Percentiles rank a stretch among this genome's conserved stretches.
These are phyloP conservation scores for Enteromius radiatus DNA, from an alignment of 2,797 vertebrate species.

Conservation along the genomic window DNA sequence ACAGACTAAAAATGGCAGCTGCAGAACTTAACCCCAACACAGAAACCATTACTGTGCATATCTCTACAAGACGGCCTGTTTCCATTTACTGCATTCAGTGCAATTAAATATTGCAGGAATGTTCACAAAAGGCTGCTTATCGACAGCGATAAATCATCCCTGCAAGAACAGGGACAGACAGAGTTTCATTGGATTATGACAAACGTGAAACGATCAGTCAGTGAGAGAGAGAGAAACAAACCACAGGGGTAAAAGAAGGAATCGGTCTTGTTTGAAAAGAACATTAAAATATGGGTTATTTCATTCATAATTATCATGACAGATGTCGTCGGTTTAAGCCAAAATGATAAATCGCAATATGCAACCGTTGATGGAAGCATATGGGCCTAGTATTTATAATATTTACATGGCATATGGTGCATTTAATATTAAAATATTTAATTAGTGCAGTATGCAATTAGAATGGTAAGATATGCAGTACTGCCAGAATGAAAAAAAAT, in stretches of 20 bases:
- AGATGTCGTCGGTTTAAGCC: slow-evolving; percentile 21
- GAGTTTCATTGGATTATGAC: slow-evolving; percentile 7
- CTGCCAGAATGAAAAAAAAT: background rate
- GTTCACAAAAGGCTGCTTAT: slow-evolving; percentile 56
- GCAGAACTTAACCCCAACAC: slow-evolving; percentile 64
- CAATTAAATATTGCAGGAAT: slow-evolving; percentile 67
- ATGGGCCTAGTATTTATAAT: slow-evolving; percentile 4
- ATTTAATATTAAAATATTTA: background rate
- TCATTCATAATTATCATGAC: slow-evolving; percentile 13
- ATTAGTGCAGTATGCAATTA: background rate
- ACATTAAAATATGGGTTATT: background rate
- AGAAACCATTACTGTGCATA: slow-evolving; percentile 65
- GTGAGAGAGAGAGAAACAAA: background rate
- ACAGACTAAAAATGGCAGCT: slow-evolving; percentile 54
- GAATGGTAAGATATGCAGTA: background rate
- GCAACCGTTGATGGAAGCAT: background rate
- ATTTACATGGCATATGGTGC: slow-evolving; percentile 21
- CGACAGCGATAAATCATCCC: slow-evolving; percentile 50
- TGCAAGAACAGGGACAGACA: slow-evolving; percentile 33
- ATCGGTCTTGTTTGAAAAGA: background rate
- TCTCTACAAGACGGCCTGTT: slow-evolving; percentile 69
- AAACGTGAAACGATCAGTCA: slow-evolving; percentile 8
- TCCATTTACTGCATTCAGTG: slow-evolving; percentile 61
- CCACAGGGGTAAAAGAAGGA: background rate
- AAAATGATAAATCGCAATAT: slow-evolving; percentile 11